Evolutionary conservation across 92 coral and sea anemone genomes (phyloP), one percentile per base, ranked within the genome.

Genomic region (Desmophyllum pertusum): DNA sequence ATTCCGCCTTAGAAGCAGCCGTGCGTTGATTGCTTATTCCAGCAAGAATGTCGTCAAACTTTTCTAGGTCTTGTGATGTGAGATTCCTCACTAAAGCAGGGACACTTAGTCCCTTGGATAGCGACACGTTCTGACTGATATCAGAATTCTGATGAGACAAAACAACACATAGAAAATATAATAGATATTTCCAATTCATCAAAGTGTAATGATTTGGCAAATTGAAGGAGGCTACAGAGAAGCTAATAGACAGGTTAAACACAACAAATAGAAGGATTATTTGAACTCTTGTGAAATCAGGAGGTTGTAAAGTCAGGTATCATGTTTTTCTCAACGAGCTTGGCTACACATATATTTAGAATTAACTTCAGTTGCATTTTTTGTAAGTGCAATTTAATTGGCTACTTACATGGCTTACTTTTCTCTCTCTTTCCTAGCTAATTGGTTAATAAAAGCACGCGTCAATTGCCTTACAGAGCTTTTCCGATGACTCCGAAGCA

Each of bases 1-100:
- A 94, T 35, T 94, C 90, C 31, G 92, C 83, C 78, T 89, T 92
- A 3, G 87, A 70, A 1, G 98, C 95, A 3, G 88, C 81, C 3
- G 80, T 53, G 29, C 98, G 89, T 18, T 70, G 66, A 51, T 39
- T 64, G 78, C 86, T 91, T 39, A 94, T 89, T 69, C 84, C 77
- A 21, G 74, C 80, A 23, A 94, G 74, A 43, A 87, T 57, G 8
- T 75, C 80, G 53, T 94, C 98, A 81, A 94, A 78, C 76, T 80
- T 76, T 43, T 68, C 65, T 4, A 94, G 84, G 36, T 94, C 98
- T 4, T 91, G 35, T 9, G 93, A 86, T 3, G 95, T 86, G 51
- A 94, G 78, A 69, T 94, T 92, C 14, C 71, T 76, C 18, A 94
- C 95, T 66, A 94, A 70, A 14, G 74, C 89, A 36, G 38, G 79